A percentile compares a stretch with the other conserved stretches of the same genome.
These are phyloP conservation scores for Chelon auratus DNA, from an alignment of 2,797 vertebrate species.

Conservation along the genomic window DNA sequence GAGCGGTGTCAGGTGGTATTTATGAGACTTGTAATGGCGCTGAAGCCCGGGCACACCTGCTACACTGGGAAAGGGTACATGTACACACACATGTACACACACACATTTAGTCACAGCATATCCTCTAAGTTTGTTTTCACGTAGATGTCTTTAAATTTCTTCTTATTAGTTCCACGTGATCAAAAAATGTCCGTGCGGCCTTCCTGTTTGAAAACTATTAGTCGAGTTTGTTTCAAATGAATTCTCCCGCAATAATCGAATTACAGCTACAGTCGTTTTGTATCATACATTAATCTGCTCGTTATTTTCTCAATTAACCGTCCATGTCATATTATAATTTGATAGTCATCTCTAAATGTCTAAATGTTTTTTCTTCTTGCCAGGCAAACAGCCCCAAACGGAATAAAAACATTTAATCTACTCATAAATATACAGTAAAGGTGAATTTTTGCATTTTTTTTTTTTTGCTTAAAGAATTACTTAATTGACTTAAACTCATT, in stretches of 20 bases:
- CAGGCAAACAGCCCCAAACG: neutral
- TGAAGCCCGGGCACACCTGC: constrained; percentile 72
- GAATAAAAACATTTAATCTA: neutral
- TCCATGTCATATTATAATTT: neutral
- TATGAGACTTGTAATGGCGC: constrained; percentile 74
- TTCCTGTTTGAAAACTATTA: too few relatives aligned
- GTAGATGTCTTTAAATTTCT: too few relatives aligned
- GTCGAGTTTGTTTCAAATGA: too few relatives aligned
- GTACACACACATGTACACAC: constrained; percentile 13
- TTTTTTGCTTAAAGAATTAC: neutral
- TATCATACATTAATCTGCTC: neutral
- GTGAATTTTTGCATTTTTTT: neutral
- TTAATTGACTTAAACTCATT: too few relatives aligned
- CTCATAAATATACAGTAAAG: neutral
- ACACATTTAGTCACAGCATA: constrained; percentile 1
- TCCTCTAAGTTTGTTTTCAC: constrained; percentile 18
- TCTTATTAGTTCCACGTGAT: too few relatives aligned
- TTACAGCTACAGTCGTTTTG: too few relatives aligned
- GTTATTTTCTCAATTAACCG: neutral
- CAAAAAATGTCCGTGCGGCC: too few relatives aligned
- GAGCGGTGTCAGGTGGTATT: constrained; percentile 76
- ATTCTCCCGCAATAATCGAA: too few relatives aligned
- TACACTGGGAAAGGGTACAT: constrained; percentile 25
- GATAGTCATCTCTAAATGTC: too few relatives aligned
- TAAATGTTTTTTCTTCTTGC: too few relatives aligned